Evolutionary conservation across 1,140 invertebrate genomes (phyloP).

Genomic region (Spodoptera frugiperda): DNA sequence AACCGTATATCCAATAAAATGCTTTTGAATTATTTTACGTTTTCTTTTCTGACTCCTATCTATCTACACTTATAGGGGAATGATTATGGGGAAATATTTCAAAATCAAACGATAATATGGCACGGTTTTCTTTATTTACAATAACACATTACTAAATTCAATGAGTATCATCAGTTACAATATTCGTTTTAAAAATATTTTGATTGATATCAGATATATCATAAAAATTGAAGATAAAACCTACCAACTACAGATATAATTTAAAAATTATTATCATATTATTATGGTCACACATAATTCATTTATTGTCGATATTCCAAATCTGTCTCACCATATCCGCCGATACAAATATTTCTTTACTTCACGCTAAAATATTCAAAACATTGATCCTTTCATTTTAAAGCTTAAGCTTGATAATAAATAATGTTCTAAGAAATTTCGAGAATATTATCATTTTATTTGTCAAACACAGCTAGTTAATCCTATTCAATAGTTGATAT

Average conservation of each 20-base stretch:
- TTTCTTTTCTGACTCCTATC: too few species aligned
- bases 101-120: slow-evolving; percentile 61
- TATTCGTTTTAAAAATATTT: slow-evolving; percentile 47
- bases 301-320: slow-evolving; percentile 69
- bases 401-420: slow-evolving; percentile 60
- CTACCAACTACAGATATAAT: slow-evolving; percentile 60
- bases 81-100: too few species aligned
- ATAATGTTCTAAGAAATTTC: slow-evolving; percentile 52
- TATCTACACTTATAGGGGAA: not conserved
- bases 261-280: slow-evolving; percentile 69
- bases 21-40: not conserved
- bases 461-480: slow-evolving; percentile 84
- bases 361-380: slow-evolving; percentile 40
- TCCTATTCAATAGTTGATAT: slow-evolving; percentile 64
- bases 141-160: slow-evolving; percentile 56
- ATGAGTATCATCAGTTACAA: slow-evolving; percentile 39
- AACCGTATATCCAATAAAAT: not conserved
- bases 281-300: slow-evolving; percentile 60
- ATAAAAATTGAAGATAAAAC: slow-evolving; percentile 42
- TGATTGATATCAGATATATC: slow-evolving; percentile 39
- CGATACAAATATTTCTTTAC: slow-evolving; percentile 17
- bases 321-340: not conserved
- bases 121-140: slow-evolving; percentile 75
- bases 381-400: slow-evolving; percentile 52
- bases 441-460: slow-evolving; percentile 70